These are phyloP conservation scores for Lordiphosa andalusiaca DNA, from an alignment of 2,888 invertebrate genomes.

Conservation along the genomic window DNA sequence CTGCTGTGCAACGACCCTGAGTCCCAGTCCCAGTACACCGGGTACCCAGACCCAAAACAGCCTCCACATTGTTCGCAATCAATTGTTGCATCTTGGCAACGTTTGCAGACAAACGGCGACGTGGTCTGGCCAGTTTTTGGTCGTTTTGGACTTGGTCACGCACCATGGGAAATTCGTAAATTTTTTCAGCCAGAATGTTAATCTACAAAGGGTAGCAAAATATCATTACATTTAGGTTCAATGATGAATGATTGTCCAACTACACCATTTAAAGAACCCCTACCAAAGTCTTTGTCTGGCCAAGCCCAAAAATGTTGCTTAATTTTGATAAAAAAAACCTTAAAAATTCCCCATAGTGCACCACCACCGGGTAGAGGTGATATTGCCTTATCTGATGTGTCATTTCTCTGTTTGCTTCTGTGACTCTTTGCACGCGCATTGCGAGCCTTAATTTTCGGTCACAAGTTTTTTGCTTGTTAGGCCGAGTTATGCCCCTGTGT, in stretches of 20 bases:
- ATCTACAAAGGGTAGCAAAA: too few species aligned
- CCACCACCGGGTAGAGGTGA: slow-evolving; percentile 60
- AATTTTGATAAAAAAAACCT: too few species aligned
- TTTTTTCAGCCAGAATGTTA: too few species aligned
- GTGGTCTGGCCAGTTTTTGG: slow-evolving; percentile 36
- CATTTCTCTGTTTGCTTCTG: slow-evolving; percentile 75
- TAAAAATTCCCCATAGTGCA: slow-evolving; percentile 10
- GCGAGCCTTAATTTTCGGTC: slow-evolving; percentile 48
- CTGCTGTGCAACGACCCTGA: slow-evolving; percentile 63
- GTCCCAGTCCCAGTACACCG: slow-evolving; percentile 24
- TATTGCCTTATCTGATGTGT: slow-evolving; percentile 79
- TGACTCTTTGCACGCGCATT: slow-evolving; percentile 61
- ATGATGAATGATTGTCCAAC: too few species aligned
- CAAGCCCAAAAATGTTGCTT: too few species aligned
- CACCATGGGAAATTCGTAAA: too few species aligned
- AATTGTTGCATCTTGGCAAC: slow-evolving; percentile 76
- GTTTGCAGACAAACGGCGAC: slow-evolving; percentile 48
- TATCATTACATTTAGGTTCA: too few species aligned
- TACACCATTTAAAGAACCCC: too few species aligned
- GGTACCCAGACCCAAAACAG: slow-evolving; percentile 26
- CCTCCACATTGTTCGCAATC: slow-evolving; percentile 58
- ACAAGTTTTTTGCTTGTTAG: slow-evolving; percentile 70
- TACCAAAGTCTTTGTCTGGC: too few species aligned
- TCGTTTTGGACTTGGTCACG: slow-evolving; percentile 6
- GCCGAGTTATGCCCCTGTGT: slow-evolving; percentile 31